Evolutionary conservation across 2,113 vertebrate genomes (phyloP).

Genomic region (Siphamia tubifer): DNA sequence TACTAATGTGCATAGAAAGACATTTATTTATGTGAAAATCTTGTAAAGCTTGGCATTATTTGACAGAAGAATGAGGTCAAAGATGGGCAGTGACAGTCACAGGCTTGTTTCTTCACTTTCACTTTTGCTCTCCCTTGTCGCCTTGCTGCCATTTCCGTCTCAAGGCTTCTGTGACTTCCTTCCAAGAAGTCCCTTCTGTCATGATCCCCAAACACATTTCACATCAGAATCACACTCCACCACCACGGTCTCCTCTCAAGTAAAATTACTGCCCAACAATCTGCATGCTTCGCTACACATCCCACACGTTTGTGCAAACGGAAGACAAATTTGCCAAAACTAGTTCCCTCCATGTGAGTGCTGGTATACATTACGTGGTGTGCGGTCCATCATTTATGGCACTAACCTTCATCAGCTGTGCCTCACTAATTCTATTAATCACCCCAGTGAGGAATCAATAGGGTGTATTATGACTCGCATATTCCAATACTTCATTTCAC

Average conservation of each 20-base stretch:
- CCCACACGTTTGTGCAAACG: conserved; percentile 1
- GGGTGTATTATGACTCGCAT: conserved; percentile 53
- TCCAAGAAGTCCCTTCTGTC: conserved; percentile 41
- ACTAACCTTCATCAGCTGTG: conserved; percentile 66
- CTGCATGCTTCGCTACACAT: conserved; percentile 30
- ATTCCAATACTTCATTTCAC: conserved; percentile 59
- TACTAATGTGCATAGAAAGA: neutral
- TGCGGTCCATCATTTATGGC: conserved; percentile 18
- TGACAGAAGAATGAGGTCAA: neutral
- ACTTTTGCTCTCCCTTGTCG: neutral
- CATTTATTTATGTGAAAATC: neutral
- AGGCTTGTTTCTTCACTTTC: neutral
- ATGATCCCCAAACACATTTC: conserved; percentile 29
- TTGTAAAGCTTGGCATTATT: neutral
- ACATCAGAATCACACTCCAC: conserved; percentile 31
- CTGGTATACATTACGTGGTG: neutral
- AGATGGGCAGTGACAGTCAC: neutral
- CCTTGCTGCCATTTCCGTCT: conserved; percentile 22
- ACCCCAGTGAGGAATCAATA: conserved; percentile 69
- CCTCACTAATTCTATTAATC: conserved; percentile 68
- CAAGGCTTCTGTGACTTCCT: conserved; percentile 33
- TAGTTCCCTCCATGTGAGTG: conserved; percentile 9
- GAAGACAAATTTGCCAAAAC: conserved; percentile 23
- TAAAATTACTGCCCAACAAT: conserved; percentile 50
- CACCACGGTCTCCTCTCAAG: conserved; percentile 25